phyloP scores from a whole-genome alignment of 2,113 vertebrate genomes.

The Phalacrocorax aristotelis region DNA sequence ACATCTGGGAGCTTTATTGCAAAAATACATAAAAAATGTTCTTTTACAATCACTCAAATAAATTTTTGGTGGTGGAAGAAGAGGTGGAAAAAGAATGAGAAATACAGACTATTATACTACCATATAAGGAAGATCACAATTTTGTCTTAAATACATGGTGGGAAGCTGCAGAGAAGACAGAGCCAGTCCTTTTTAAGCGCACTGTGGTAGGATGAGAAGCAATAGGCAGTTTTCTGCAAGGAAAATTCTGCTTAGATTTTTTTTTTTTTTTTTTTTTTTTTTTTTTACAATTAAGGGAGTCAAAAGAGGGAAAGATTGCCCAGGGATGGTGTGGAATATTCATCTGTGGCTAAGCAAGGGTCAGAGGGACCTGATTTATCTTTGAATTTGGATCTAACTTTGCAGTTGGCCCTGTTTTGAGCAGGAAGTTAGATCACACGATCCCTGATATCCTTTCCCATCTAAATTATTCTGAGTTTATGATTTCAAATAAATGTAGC shows the following conservation, averaged over 20 bases:
- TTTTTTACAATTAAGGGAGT: background rate
- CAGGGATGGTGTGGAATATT: background rate
- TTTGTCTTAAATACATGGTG: background rate
- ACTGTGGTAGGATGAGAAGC: background rate
- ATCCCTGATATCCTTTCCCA: background rate
- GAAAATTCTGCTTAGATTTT: background rate
- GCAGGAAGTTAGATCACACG: background rate
- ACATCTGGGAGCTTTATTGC: background rate
- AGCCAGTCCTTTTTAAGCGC: background rate
- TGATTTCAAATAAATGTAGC: background rate
- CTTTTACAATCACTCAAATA: background rate
- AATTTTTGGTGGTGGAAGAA: background rate
- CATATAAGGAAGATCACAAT: background rate
- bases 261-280: background rate
- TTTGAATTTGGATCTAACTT: background rate
- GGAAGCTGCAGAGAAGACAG: background rate
- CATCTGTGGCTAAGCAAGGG: background rate
- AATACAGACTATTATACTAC: background rate
- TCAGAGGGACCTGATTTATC: background rate
- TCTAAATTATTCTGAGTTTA: background rate
- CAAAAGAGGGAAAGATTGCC: background rate
- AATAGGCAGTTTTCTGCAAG: background rate
- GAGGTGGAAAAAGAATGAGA: background rate
- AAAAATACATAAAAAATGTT: background rate
- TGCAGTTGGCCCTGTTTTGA: background rate